These are phyloP conservation scores for Heterohyrax brucei DNA, from an alignment of 2,797 vertebrate species.

Conservation along the genomic window DNA sequence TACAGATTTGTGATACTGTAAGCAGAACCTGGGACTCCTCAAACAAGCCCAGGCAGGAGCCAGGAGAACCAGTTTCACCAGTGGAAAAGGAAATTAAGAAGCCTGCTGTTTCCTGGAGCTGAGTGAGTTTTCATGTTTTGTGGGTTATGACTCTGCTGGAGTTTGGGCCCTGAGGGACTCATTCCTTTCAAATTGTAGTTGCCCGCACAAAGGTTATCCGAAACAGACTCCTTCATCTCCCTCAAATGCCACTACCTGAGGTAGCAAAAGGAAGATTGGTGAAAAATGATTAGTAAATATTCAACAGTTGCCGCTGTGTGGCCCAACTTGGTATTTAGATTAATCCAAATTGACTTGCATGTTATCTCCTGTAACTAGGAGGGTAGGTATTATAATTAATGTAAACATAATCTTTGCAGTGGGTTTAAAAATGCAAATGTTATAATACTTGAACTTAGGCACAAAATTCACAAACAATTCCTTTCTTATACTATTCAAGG, in stretches of 20 bases:
- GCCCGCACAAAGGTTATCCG: neutral
- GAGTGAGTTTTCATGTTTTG: constrained; percentile 65
- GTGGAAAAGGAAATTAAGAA: constrained; percentile 59
- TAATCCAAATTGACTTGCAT: constrained; percentile 31
- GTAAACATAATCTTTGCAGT: neutral
- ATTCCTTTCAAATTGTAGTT: constrained; percentile 62
- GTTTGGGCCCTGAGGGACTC: constrained; percentile 61
- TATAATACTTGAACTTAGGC: constrained; percentile 23
- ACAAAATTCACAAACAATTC: constrained; percentile 30
- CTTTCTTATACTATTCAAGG: neutral
- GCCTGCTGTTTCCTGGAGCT: constrained; percentile 12
- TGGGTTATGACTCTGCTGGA: constrained; percentile 58
- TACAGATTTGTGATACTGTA: neutral
- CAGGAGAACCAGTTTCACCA: constrained; percentile 64
- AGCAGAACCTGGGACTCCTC: neutral
- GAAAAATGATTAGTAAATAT: constrained; percentile 6
- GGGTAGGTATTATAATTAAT: constrained; percentile 40
- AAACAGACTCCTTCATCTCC: neutral
- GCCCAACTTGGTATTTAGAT: neutral
- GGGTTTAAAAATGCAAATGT: constrained; percentile 59
- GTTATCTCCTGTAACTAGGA: constrained; percentile 45
- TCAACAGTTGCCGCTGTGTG: constrained; percentile 46
- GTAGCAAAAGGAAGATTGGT: constrained; percentile 26
- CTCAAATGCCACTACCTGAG: constrained; percentile 35
- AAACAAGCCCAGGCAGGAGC: constrained; percentile 74